Evolutionary conservation across 2,888 invertebrate genomes (phyloP).

Genomic region (Augiades crinisus): DNA sequence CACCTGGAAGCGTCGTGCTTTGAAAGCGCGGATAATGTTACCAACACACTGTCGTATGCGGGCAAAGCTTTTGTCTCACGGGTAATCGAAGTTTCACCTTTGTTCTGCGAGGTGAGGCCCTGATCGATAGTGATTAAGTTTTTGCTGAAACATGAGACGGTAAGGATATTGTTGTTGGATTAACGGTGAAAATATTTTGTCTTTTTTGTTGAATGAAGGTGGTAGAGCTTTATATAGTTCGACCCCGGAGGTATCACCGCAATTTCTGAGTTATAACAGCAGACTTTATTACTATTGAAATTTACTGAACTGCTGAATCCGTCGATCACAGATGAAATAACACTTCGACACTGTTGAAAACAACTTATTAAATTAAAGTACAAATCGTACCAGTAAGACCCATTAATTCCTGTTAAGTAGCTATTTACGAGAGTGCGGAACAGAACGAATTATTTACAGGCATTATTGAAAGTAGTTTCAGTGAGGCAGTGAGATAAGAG

Average conservation of each 20-base stretch:
- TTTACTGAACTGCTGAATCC: no score
- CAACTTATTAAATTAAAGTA: neutral
- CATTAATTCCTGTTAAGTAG: constrained; percentile 35
- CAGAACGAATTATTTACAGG: constrained; percentile 26
- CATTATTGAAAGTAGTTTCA: constrained; percentile 20
- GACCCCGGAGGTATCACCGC: no score
- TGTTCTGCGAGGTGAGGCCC: constrained; percentile 17
- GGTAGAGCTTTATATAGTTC: no score
- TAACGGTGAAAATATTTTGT: constrained; percentile 1
- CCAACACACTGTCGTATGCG: constrained; percentile 22
- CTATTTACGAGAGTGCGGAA: constrained; percentile 30
- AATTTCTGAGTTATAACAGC: no score
- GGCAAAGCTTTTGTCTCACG: constrained; percentile 19
- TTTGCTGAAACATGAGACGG: constrained; percentile 21
- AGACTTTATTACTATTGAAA: no score
- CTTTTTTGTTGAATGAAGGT: no score
- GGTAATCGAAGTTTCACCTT: constrained; percentile 24
- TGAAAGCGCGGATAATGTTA: constrained; percentile 16
- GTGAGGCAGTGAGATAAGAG: constrained; percentile 24
- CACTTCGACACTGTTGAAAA: no score
- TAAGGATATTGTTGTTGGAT: neutral
- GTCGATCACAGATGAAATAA: no score
- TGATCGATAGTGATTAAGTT: constrained; percentile 14
- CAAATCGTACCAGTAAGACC: constrained; percentile 32
- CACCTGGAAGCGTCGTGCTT: constrained; percentile 15